Base-by-base conservation (phyloP, 2,113 vertebrate genomes). In the Mormyrus lacerda region DNA sequence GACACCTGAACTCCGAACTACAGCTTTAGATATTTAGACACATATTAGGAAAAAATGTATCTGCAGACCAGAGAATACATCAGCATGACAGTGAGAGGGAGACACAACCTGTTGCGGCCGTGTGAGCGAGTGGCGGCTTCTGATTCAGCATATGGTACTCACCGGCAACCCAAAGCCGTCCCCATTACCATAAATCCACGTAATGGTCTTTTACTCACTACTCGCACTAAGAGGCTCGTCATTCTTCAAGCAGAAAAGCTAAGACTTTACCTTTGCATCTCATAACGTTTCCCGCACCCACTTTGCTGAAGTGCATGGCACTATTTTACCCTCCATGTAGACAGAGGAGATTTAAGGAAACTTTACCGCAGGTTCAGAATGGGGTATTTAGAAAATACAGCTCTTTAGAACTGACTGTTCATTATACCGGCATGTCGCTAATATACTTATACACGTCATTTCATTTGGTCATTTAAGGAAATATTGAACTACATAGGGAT, bases 1-100 rank as follows among this genome's bases (percentile, higher is more conserved):
- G 85, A 47, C 50, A 44, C 89, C 91, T 87, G 84, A 90, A 89
- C 90, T 92, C 89, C 89, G 42, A 89, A 89, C 91, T 76, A 79
- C 17, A 39, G 35, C 27, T 88, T 88, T 73, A 76, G 69, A 39
- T 39, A 79, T 51, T 47, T 24, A 31, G 85, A 87, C 50, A 73
- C 47, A 15, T 89, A 47, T 35, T 82, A 39, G 45, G 50, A 24
- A 27, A 88, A 48, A 48, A 44, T 47, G 17, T n/a, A 19, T 89
- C 21, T 53, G 69, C 79, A 11, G 61, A 44, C 10, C 39, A 35
- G 55, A 89, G 21, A 19, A 89, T 53, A 89, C 44, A 53, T 5
- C 79, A 39, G n/a, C 27, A 11, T 31, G 69, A 35, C 3, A 15
- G 73, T 21, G 47, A 88, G 88, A 15, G 13, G n/a, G 87, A 88